Base-by-base conservation (phyloP, 2,888 invertebrate species). In the Melanophora roralis region DNA sequence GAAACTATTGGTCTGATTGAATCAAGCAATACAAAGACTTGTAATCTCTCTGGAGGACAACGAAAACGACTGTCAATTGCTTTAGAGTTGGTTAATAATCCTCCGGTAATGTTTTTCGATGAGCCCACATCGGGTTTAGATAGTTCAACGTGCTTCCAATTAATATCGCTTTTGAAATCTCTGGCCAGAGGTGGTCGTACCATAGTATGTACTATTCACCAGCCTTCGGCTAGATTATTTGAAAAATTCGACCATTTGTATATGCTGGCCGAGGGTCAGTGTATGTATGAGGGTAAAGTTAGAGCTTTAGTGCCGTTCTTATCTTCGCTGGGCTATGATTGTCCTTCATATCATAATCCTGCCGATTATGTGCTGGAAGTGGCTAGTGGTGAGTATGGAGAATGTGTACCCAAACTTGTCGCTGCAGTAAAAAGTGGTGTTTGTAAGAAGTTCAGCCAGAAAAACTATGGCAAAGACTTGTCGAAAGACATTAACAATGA, bases 361-460 rank as follows among this genome's bases (percentile, higher is more conserved):
- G 98, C 98, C 67, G 98, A 98, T 92, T 98, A 97, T 89, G 97
- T 97, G 60, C 96, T 98, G 94, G 98, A 98, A 90, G 97, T 98
- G 47, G 98, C 98, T 0, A 95, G 96, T 60, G 98, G 98, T 0
- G 98, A 98, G 88, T 97, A 97, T 87, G 98, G 98, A 38, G 96
- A 96, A 83, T 95, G 95, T 89, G 94, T 96, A 19, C 94, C 95
- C 85, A 95, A 95, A 87, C 91, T 97, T 78, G 96, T 97, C 73
- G 92, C 94, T 87, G 95, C 96, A 7, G 95, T 97, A 51, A 94
- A 95, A 87, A 94, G 93, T 81, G 95, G 96, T 55, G 93, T 93
- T 88, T 95, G 95, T 85, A 94, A 93, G 83, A 92, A 91, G 84
- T 93, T 92, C 82, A 88, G 89, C 69, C 89, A 89, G 81, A 88